A percentile compares a stretch with the other conserved stretches of the same genome.
Evolutionary conservation across 2,888 invertebrate species (phyloP).

Genomic region (Meiosimyza platycephala): DNA sequence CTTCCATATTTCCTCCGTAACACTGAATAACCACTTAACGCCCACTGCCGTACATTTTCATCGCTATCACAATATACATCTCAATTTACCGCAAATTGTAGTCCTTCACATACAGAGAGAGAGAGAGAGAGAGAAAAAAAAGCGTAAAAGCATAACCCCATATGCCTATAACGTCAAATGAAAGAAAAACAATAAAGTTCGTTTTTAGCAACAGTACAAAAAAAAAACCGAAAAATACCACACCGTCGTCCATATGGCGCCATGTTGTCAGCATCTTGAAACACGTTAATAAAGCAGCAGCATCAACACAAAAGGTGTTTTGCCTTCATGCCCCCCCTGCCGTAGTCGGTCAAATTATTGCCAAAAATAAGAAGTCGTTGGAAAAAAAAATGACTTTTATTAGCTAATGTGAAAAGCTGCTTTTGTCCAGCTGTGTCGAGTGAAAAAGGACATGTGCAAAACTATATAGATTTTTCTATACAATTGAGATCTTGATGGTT

Average conservation of each 20-base stretch:
- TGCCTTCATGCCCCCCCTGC: not conserved
- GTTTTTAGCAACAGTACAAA: not conserved
- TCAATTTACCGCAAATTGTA: constrained; percentile 15
- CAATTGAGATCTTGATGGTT: not conserved
- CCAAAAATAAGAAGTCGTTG: not conserved
- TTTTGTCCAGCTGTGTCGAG: constrained; percentile 1
- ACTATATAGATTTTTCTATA: not conserved
- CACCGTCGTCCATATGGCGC: constrained; percentile 20
- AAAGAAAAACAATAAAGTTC: no score
- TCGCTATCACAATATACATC: not conserved
- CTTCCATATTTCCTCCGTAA: no score
- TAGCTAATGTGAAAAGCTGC: constrained; percentile 15
- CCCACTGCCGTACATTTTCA: not conserved
- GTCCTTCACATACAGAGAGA: no score
- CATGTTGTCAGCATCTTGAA: constrained; percentile 31
- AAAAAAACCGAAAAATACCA: not conserved
- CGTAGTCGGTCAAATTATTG: not conserved
- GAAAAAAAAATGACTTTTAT: constrained; percentile 1
- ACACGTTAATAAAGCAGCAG: constrained; percentile 22
- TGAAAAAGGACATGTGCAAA: not conserved
- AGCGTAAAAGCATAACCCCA: no score
- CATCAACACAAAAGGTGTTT: constrained; percentile 31
- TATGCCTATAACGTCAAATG: no score
- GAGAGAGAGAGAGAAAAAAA: no score
- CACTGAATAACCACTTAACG: not conserved